phyloP scores from a whole-genome alignment of 2,797 vertebrate species.

The Simalia tracyae region DNA sequence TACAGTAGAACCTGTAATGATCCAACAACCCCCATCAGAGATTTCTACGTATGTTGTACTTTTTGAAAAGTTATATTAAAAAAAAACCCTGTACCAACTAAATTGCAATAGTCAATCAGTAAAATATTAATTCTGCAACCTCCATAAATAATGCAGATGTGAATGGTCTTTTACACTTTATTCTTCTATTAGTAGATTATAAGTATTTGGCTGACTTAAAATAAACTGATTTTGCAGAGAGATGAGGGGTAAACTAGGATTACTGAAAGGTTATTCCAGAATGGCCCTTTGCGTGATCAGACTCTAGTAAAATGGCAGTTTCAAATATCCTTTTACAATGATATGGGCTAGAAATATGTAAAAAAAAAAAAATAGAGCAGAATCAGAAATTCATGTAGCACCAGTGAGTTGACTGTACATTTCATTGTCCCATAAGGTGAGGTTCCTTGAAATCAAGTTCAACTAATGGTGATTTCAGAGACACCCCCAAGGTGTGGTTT shows the following conservation, averaged over 20 bases:
- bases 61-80: neutral
- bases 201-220: neutral
- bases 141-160: neutral
- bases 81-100: neutral
- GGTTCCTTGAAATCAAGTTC: neutral
- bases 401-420: neutral
- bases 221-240: too few species aligned
- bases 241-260: neutral
- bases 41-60: neutral
- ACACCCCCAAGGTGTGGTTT: neutral
- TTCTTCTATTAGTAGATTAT: neutral
- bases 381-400: neutral
- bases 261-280: neutral
- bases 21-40: neutral
- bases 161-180: neutral
- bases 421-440: neutral
- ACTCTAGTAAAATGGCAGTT: neutral
- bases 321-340: neutral
- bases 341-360: neutral
- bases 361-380: too few species aligned
- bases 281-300: neutral
- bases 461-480: neutral
- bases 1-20: neutral
- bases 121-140: neutral
- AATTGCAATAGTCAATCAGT: neutral